Percentiles rank a stretch among this genome's conserved stretches.
Evolutionary conservation across 2,888 invertebrate genomes (phyloP).

Genomic region (Hedya salicella): DNA sequence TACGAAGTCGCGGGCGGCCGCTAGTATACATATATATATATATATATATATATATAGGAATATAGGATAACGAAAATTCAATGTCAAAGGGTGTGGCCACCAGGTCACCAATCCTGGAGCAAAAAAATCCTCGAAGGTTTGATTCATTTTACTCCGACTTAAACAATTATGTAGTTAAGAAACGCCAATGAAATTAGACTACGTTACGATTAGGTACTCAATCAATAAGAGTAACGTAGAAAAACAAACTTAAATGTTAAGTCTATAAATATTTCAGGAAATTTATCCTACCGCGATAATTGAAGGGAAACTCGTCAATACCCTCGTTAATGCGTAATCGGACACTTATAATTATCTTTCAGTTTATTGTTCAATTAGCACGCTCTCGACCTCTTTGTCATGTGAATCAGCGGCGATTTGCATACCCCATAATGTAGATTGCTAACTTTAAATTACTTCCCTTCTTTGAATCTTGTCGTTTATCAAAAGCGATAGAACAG

Average conservation of each 20-base stretch:
- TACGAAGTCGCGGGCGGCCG: no score
- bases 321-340: slow-evolving; percentile 59
- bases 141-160: no score
- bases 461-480: slow-evolving; percentile 5
- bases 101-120: no score
- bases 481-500: not conserved
- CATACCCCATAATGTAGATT: not conserved
- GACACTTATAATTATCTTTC: slow-evolving; percentile 47
- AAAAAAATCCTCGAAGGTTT: no score
- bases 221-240: no score
- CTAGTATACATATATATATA: no score
- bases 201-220: no score
- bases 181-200: no score
- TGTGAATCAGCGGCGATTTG: not conserved
- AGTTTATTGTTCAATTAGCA: slow-evolving; percentile 42
- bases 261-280: not conserved
- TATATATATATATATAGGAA: no score
- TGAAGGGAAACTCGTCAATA: slow-evolving; percentile 62
- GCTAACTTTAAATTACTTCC: not conserved
- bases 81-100: no score
- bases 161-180: no score
- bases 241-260: not conserved
- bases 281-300: slow-evolving; percentile 51
- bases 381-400: not conserved
- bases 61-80: no score